Base-by-base conservation (phyloP, 2,888 invertebrate species). In the Seladonia tumulorum region DNA sequence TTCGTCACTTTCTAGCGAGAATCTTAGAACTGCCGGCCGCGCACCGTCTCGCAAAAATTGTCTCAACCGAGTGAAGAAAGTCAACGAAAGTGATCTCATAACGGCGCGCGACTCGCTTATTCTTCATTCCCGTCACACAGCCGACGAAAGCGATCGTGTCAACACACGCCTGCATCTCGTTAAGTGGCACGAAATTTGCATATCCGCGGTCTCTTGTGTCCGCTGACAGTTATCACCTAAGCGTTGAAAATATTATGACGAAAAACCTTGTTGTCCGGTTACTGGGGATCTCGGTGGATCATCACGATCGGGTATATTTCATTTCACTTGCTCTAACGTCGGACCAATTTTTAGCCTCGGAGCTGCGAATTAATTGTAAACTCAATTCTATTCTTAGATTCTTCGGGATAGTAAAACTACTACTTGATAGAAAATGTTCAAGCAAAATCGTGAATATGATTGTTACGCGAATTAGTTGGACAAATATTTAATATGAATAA, bases 31-130 rank as follows among this genome's bases (percentile, higher is more conserved):
- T 10, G 35, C 49, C 66, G 75, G 72, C 73, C 68, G 79, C 49
- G 81, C 83, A 68, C 42, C 45, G 29, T 70, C 73, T 73, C 80
- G 83, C 29, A 82, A 87, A 85, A 86, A 81, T 87, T 68, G 68
- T 70, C 60, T 57, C 82, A 87, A 79, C 88, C 84, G 39, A n/a
- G n/a, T 80, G 90, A 90, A 89, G 92, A 93, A 93, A 93, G 93
- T 91, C 82, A 90, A 92, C 89, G 93, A 93, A 93, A 93, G 93
- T 92, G 90, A 93, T 93, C 92, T 88, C 91, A 81, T 87, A 88
- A 90, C 71, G 81, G 57, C 78, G 72, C 78, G 72, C 29, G 71
- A 68, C 63, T 78, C 79, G 79, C 84, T 91, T 82, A 89, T 89
- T 92, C 86, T 85, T 76, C 74, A 90, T 89, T 91, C 90, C 35